Percentiles rank a stretch among this genome's conserved stretches.
Evolutionary conservation across 2,797 vertebrate species (phyloP).

Genomic region (Potorous gilbertii): DNA sequence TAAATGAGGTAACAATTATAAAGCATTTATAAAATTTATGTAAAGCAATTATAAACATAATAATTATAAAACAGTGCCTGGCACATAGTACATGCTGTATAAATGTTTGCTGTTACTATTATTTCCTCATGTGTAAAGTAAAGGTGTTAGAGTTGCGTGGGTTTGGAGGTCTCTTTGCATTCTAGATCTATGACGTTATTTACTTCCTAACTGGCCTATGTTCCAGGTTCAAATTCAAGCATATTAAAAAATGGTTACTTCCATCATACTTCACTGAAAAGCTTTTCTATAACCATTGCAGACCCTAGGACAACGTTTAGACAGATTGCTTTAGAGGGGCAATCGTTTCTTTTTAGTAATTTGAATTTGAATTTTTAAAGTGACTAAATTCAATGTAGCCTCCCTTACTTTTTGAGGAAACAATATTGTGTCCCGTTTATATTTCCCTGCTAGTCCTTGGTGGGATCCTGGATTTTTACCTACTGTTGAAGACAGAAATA

Average conservation of each 20-base stretch:
- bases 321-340: slow-evolving; percentile 59
- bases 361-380: slow-evolving; percentile 55
- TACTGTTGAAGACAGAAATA: slow-evolving; percentile 71
- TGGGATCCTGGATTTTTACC: slow-evolving; percentile 64
- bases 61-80: background rate
- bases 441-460: slow-evolving; percentile 73
- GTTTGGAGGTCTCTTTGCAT: background rate
- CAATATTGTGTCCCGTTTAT: slow-evolving; percentile 69
- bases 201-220: background rate
- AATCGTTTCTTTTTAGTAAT: slow-evolving; percentile 56
- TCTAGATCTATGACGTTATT: background rate
- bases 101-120: background rate
- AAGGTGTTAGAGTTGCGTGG: background rate
- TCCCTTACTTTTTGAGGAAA: slow-evolving; percentile 70
- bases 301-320: slow-evolving; percentile 47
- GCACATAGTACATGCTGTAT: background rate
- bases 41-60: background rate
- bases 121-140: background rate
- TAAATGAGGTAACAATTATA: background rate
- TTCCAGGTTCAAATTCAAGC: background rate
- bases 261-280: slow-evolving; percentile 46
- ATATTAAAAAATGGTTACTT: background rate
- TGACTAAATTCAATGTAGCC: slow-evolving; percentile 61
- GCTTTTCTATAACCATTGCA: slow-evolving; percentile 19
- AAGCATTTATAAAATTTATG: background rate